These are phyloP conservation scores for Merops nubicus DNA, from an alignment of 2,113 vertebrate genomes.

Conservation along the genomic window DNA sequence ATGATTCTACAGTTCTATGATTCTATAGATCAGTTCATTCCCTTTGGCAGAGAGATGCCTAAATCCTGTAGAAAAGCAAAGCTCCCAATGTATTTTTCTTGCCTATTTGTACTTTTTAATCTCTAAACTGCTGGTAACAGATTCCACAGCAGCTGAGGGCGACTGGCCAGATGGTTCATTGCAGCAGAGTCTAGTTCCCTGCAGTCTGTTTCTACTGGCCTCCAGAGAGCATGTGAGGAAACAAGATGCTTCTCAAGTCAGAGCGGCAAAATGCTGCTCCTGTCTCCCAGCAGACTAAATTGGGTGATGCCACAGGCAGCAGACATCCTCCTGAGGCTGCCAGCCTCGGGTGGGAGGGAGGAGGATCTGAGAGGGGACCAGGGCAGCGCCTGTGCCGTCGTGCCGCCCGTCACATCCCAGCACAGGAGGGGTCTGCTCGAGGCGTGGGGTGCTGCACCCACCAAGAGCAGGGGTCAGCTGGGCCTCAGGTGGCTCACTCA, in stretches of 20 bases:
- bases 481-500: not conserved
- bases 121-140: not conserved
- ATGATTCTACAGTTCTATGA: not conserved
- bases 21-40: not conserved
- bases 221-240: rapidly evolving
- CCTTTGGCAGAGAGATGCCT: not conserved
- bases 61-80: not conserved
- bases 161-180: not conserved
- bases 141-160: not conserved
- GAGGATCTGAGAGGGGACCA: not conserved
- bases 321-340: not conserved
- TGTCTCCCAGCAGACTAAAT: not conserved
- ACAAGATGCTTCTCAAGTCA: not conserved
- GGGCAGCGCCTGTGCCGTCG: rapidly evolving
- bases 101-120: not conserved
- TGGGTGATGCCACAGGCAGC: not conserved
- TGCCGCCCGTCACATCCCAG: rapidly evolving
- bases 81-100: not conserved
- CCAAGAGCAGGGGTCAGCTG: not conserved
- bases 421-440: rapidly evolving
- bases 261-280: not conserved
- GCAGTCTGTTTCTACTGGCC: not conserved
- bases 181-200: not conserved
- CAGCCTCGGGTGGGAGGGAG: not conserved
- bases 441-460: rapidly evolving